Conservation (phyloP, 2,797 vertebrate genomes). For the Rhabdophis nuchalis region DNA sequence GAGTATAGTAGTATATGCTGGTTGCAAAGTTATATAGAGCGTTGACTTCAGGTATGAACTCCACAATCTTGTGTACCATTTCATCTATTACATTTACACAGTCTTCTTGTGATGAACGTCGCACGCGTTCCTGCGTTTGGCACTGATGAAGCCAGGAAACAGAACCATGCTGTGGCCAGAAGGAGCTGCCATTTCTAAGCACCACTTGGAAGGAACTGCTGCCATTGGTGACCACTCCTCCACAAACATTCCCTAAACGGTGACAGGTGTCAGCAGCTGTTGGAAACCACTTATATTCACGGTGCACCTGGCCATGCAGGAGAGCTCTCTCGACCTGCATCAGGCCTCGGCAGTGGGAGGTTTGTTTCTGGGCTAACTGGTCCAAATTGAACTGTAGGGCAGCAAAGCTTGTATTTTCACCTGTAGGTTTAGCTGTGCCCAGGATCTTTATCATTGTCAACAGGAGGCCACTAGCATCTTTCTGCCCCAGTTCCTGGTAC, state of each 20-base stretch:
- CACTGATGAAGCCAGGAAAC: conserved; percentile 74
- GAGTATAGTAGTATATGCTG: conserved; percentile 83
- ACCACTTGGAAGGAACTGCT: conserved; percentile 64
- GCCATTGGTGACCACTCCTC: conserved; percentile 62
- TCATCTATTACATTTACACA: conserved; percentile 74
- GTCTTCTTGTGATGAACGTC: background rate
- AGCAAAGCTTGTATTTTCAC: background rate
- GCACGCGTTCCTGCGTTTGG: background rate
- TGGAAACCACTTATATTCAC: conserved; percentile 38
- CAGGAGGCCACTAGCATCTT: conserved; percentile 69
- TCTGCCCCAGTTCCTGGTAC: conserved; percentile 65
- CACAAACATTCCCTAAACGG: conserved; percentile 68
- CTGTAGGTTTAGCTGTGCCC: background rate
- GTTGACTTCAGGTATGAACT: conserved; percentile 80
- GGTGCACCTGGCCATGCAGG: conserved; percentile 48
- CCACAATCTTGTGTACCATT: conserved; percentile 70
- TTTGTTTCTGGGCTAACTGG: conserved; percentile 49
- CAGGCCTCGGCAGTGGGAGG: conserved; percentile 66
- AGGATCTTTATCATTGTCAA: conserved; percentile 58
- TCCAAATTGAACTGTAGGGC: conserved; percentile 76
- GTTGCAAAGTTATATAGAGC: conserved; percentile 85
- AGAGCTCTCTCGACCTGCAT: conserved; percentile 56
- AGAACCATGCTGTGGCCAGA: conserved; percentile 57
- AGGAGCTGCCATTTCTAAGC: conserved; percentile 62
- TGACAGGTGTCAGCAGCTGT: conserved; percentile 67